Base-by-base conservation (phyloP, 2,888 invertebrate species). In the Tinea pellionella region DNA sequence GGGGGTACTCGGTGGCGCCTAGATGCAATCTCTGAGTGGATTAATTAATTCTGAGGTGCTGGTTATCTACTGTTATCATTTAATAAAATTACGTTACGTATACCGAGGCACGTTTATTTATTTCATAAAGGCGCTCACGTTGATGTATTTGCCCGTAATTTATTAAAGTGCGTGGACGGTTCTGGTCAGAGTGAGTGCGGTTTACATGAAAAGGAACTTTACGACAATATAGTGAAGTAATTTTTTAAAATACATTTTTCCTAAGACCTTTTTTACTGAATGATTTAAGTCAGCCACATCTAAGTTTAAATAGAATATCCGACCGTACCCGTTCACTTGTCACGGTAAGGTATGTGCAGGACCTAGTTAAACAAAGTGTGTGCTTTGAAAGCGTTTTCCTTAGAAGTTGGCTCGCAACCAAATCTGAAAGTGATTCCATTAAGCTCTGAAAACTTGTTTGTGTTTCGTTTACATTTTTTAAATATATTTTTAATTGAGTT, bases 11-110 rank as follows among this genome's bases (percentile, higher is more conserved):
- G 64, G 60, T 61, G 65, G 64, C 62, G 64, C 63, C 65, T 82
- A 86, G 87, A 87, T 87, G 87, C 87, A 88, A 87, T 87, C 86
- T 85, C 84, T 83, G 80, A 86, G 84, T 86, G 82, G 86, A 87
- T 87, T 87, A 87, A 87, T 87, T 87, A 87, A 87, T 85, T 86
- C 83, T 85, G 85, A 87, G 86, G 86, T 86, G 80, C 84, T 75
- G 78, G 80, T 86, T 86, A 87, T 85, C 85, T 82, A 72, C 81
- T 83, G 82, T 85, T 85, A 87, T 87, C 83, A 84, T 87, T 84
- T 83, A 82, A 84, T 84, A 84, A 82, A 83, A 77, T 81, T 61
- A 59, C 58, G n/a, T 11, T 57, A 55, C 9, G 37, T 37, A 47
- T 13, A 47, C 15, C n/a, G 8, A 47, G 16, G n/a, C 47, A 15